A percentile compares a stretch with the other conserved stretches of the same genome.
Conservation (phyloP, 2,797 vertebrate species). For the Typhlichthys eigenmanni region DNA sequence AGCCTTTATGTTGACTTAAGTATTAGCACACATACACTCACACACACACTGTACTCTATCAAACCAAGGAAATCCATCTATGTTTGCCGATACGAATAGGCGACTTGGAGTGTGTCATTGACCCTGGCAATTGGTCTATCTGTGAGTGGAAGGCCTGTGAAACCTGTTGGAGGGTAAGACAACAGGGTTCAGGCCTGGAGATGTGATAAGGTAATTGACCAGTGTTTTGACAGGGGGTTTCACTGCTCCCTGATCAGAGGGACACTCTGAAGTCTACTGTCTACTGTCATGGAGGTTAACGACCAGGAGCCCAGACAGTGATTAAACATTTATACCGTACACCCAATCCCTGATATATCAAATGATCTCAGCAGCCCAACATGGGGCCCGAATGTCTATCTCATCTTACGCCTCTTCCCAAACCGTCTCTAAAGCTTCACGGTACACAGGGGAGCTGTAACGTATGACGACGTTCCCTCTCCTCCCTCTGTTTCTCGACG, state of each 20-base stretch:
- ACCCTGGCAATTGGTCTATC: slow-evolving; percentile 64
- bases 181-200: slow-evolving; percentile 46
- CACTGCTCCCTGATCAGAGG: slow-evolving; percentile 28
- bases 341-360: slow-evolving; percentile 66
- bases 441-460: slow-evolving; percentile 57
- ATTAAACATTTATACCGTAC: slow-evolving; percentile 74
- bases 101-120: slow-evolving; percentile 54
- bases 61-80: slow-evolving; percentile 51
- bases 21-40: slow-evolving; percentile 9
- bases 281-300: slow-evolving; percentile 65
- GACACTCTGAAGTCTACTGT: slow-evolving; percentile 37
- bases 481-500: slow-evolving; percentile 40
- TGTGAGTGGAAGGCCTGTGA: slow-evolving; percentile 33
- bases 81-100: slow-evolving; percentile 60
- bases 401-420: slow-evolving; percentile 50
- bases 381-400: slow-evolving; percentile 36
- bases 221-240: slow-evolving; percentile 63
- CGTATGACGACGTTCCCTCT: background rate
- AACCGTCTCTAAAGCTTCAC: slow-evolving; percentile 55
- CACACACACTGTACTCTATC: slow-evolving; percentile 12
- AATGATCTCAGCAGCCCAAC: slow-evolving; percentile 48
- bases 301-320: slow-evolving; percentile 66
- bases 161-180: slow-evolving; percentile 35
- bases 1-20: slow-evolving; percentile 35
- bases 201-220: slow-evolving; percentile 67